Percentiles rank a stretch among this genome's conserved stretches.
Evolutionary conservation across 2,797 vertebrate genomes (phyloP).

Genomic region (Adelosebastes latens): DNA sequence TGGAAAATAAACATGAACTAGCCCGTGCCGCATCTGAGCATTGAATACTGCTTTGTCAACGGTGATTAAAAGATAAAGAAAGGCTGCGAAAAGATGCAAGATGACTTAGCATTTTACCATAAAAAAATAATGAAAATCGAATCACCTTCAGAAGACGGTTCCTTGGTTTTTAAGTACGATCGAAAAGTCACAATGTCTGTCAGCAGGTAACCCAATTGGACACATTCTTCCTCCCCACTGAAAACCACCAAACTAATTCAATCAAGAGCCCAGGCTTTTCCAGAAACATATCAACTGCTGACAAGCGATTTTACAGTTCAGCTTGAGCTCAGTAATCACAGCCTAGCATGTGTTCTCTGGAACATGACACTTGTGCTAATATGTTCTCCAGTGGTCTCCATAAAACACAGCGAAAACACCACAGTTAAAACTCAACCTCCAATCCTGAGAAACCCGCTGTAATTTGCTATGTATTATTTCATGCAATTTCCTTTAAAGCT

Average conservation of each 20-base stretch:
- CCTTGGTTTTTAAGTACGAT: conserved; percentile 32
- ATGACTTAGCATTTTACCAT: neutral
- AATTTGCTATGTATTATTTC: conserved; percentile 72
- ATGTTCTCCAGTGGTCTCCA: conserved; percentile 74
- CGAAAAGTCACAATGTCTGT: conserved; percentile 61
- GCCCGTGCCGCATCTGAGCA: neutral
- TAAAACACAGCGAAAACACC: conserved; percentile 68
- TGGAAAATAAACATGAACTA: conserved; percentile 23
- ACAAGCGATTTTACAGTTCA: conserved; percentile 81
- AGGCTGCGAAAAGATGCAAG: neutral
- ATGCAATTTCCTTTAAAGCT: conserved; percentile 66
- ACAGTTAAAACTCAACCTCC: conserved; percentile 61
- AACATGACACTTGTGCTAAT: conserved; percentile 80
- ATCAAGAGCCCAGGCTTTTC: conserved; percentile 72
- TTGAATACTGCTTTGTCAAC: conserved; percentile 35
- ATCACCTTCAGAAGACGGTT: neutral
- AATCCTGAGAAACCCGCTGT: conserved; percentile 48
- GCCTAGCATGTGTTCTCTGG: conserved; percentile 75
- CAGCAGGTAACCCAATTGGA: conserved; percentile 72
- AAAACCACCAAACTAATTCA: conserved; percentile 80
- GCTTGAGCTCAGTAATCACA: conserved; percentile 77
- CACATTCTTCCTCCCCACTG: conserved; percentile 65
- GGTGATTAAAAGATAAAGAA: conserved; percentile 29
- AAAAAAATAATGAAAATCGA: neutral
- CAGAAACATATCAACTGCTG: conserved; percentile 82